Evolutionary conservation across 2,797 vertebrate genomes (phyloP).

Genomic region (Pseudochromis fuscus): DNA sequence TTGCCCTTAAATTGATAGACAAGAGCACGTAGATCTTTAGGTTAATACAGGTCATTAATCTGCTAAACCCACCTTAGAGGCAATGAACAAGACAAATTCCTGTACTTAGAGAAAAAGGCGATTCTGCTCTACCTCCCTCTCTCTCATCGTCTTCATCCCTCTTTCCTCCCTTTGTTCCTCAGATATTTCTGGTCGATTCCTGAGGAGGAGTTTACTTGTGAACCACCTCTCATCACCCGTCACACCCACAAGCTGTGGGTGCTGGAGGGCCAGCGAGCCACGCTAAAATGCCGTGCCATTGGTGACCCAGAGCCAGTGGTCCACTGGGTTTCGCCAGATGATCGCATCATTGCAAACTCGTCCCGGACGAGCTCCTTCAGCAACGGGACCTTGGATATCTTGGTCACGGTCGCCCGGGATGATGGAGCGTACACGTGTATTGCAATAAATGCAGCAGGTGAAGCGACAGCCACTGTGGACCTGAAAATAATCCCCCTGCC

Average conservation of each 20-base stretch:
- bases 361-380: constrained; percentile 90
- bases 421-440: constrained; percentile 93
- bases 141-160: background rate
- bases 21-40: constrained; percentile 32
- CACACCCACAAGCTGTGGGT: constrained; percentile 94
- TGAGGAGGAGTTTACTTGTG: constrained; percentile 94
- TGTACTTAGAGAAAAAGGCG: constrained; percentile 1
- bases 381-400: constrained; percentile 92
- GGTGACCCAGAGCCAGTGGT: constrained; percentile 91
- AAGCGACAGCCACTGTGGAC: constrained; percentile 90
- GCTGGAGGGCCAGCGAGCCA: constrained; percentile 92
- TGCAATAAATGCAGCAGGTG: constrained; percentile 92
- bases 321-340: constrained; percentile 95
- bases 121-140: background rate
- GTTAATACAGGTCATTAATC: constrained; percentile 42
- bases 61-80: constrained; percentile 6
- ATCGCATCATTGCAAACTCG: constrained; percentile 91
- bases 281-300: constrained; percentile 90
- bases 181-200: constrained; percentile 95
- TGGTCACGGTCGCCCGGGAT: constrained; percentile 90
- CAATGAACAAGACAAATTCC: constrained; percentile 13
- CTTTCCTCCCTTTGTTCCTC: constrained; percentile 5
- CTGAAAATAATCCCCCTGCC: constrained; percentile 92
- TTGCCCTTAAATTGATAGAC: constrained; percentile 31
- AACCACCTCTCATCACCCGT: constrained; percentile 93